These are phyloP conservation scores for Xanthostigma xanthostigma DNA, from an alignment of 2,888 invertebrate genomes.

Conservation along the genomic window DNA sequence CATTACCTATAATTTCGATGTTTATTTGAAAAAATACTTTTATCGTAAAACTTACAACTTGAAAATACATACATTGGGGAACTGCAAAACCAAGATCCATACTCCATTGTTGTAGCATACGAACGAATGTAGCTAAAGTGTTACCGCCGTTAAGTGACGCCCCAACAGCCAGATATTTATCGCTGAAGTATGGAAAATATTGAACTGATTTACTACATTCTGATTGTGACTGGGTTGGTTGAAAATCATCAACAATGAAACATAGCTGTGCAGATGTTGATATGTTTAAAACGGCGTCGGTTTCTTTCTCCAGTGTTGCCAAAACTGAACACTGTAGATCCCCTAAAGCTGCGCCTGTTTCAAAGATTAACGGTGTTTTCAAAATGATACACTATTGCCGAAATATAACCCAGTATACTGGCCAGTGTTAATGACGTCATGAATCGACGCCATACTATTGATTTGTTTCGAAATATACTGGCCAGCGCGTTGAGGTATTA, in stretches of 20 bases:
- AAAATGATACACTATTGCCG: no score
- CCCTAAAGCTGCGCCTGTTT: conserved; percentile 52
- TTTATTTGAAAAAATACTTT: no score
- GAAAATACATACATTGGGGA: conserved; percentile 45
- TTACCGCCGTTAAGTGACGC: conserved; percentile 80
- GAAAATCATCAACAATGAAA: conserved; percentile 45
- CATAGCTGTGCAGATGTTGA: conserved; percentile 79
- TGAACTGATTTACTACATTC: conserved; percentile 37
- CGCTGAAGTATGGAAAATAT: conserved; percentile 62
- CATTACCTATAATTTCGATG: no score
- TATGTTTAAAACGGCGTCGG: conserved; percentile 65
- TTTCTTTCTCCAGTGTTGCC: conserved; percentile 47
- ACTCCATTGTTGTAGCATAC: conserved; percentile 67
- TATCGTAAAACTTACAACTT: no score
- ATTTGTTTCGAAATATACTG: no score
- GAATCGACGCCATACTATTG: no score
- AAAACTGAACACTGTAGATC: conserved; percentile 77
- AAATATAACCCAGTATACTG: no score
- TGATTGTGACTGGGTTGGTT: conserved; percentile 28
- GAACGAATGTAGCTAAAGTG: conserved; percentile 64
- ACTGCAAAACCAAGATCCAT: conserved; percentile 59
- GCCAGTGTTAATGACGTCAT: no score
- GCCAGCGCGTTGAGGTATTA: no score
- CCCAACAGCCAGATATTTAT: conserved; percentile 63
- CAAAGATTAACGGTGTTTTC: neutral